phyloP scores from a whole-genome alignment of 2,888 invertebrate species.

The Hanleya hanleyi region DNA sequence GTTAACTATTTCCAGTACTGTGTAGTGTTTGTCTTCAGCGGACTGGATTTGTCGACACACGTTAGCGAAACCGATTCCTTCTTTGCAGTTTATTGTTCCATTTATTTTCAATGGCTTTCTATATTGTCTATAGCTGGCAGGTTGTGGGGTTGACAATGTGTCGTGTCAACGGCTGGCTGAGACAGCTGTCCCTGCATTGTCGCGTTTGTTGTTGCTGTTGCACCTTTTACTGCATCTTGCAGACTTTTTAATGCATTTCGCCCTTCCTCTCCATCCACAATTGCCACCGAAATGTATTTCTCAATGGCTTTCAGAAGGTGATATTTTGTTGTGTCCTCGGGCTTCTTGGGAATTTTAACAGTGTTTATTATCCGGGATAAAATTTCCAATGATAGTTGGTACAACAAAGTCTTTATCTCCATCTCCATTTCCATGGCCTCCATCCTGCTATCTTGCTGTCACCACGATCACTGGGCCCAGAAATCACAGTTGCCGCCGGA shows the following conservation, averaged over 20 bases:
- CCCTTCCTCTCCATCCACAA: background rate
- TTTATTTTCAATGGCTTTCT: background rate
- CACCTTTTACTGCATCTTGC: background rate
- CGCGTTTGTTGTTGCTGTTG: too few relatives aligned
- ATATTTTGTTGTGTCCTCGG: background rate
- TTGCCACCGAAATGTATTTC: background rate
- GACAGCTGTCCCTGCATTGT: background rate
- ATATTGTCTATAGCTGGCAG: background rate
- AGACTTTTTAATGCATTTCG: background rate
- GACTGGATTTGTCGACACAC: background rate
- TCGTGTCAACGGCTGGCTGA: background rate
- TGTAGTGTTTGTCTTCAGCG: background rate
- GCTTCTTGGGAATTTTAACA: background rate
- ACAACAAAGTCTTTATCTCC: background rate
- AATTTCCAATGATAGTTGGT: background rate
- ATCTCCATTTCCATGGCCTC: background rate
- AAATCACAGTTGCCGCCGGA: too few relatives aligned
- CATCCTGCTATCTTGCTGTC: background rate
- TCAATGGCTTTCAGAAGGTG: background rate
- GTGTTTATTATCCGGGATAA: background rate
- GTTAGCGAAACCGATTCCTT: background rate
- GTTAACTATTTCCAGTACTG: background rate
- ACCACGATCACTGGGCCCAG: too few relatives aligned
- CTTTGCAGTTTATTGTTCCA: background rate
- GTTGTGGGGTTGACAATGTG: background rate